Conservation (phyloP, 2,888 invertebrate genomes). For the Drosophila testacea region DNA sequence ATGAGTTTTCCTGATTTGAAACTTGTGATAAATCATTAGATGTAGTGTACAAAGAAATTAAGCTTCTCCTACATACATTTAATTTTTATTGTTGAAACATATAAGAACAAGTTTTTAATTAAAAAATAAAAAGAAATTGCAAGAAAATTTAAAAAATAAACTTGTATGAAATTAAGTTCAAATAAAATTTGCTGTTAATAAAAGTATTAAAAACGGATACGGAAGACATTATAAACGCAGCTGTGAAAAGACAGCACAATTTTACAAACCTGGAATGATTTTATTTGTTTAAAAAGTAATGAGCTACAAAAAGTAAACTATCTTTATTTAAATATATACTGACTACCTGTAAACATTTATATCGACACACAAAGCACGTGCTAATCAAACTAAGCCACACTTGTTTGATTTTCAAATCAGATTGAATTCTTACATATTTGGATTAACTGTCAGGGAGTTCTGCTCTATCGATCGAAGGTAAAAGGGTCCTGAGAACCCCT, state of each 20-base stretch:
- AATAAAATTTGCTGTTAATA: not conserved
- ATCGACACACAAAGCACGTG: conserved; percentile 1
- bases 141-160: not conserved
- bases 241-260: not conserved
- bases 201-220: not conserved
- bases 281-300: not conserved
- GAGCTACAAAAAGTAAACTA: not conserved
- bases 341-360: not conserved
- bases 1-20: not conserved
- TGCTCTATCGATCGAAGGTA: conserved; percentile 32
- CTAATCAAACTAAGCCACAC: not conserved
- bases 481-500: conserved; percentile 41
- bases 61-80: not conserved
- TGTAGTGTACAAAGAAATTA: not conserved
- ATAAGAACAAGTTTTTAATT: not conserved
- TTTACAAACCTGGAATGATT: not conserved
- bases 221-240: not conserved
- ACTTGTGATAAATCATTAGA: not conserved
- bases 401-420: conserved; percentile 17
- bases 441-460: not conserved
- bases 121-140: too few relatives aligned
- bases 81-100: too few relatives aligned
- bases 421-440: conserved; percentile 51
- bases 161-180: not conserved
- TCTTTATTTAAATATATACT: not conserved